Conservation (phyloP, 2,113 vertebrate species). For the Ctenodactylus gundi region DNA sequence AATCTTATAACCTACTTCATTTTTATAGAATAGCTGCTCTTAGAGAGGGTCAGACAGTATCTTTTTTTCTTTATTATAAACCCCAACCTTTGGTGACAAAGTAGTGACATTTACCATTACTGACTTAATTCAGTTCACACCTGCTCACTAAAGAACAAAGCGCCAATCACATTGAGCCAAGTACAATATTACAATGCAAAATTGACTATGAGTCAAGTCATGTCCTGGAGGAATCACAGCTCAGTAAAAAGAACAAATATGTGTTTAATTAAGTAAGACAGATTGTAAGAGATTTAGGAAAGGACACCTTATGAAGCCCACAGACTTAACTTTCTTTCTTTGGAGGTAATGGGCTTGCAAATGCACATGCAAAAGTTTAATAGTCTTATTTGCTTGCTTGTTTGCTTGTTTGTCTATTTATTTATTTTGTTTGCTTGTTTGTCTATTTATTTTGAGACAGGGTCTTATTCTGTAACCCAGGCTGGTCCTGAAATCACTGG, state of each 20-base stretch:
- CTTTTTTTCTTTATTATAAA: neutral
- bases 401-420: too few relatives aligned
- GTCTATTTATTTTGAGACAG: too few relatives aligned
- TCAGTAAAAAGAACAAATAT: neutral
- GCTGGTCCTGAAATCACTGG: too few relatives aligned
- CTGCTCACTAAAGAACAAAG: slow-evolving; percentile 14
- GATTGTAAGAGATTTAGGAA: neutral
- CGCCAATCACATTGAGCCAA: neutral
- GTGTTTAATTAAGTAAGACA: neutral
- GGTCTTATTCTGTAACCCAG: too few relatives aligned
- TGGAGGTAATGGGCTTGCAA: neutral
- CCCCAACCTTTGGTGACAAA: neutral
- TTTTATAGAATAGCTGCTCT: neutral
- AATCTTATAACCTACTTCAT: neutral
- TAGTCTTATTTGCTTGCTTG: too few relatives aligned
- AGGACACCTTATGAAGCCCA: neutral
- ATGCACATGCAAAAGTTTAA: neutral
- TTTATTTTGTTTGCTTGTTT: too few relatives aligned
- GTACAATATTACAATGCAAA: neutral
- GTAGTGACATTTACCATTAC: neutral
- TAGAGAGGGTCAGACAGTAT: neutral
- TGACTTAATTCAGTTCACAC: neutral
- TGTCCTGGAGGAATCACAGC: neutral
- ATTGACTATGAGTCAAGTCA: neutral
- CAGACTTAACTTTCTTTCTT: neutral